Evolutionary conservation across 1,140 invertebrate genomes (phyloP).

Genomic region (Brachionus paranguensis): DNA sequence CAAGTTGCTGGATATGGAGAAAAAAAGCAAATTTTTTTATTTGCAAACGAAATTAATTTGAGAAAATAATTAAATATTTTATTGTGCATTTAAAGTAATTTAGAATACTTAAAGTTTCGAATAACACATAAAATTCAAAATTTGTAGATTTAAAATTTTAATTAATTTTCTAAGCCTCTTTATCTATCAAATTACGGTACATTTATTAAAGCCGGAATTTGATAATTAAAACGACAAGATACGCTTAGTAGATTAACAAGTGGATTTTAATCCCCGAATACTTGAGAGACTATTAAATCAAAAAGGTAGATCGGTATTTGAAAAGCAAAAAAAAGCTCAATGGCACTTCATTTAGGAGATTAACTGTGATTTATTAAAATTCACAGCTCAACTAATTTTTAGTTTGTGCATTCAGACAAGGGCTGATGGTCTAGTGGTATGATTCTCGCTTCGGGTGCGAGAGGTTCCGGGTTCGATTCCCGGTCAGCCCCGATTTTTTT

Average conservation of each 20-base stretch:
- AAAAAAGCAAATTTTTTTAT: background rate
- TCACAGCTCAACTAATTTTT: background rate
- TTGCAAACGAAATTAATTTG: background rate
- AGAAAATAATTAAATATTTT: constrained; percentile 4
- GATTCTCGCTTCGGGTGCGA: background rate
- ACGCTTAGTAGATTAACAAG: background rate
- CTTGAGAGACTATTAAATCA: background rate
- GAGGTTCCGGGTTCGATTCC: background rate
- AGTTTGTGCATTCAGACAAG: background rate
- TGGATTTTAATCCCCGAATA: background rate
- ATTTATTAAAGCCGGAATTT: constrained; percentile 14
- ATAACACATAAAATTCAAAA: background rate
- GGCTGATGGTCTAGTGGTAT: background rate
- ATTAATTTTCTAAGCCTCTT: constrained; percentile 16
- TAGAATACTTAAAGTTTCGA: background rate
- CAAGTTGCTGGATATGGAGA: background rate
- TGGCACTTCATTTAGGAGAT: background rate
- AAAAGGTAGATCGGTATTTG: background rate
- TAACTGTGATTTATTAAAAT: background rate
- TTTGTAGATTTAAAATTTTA: background rate
- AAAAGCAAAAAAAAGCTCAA: background rate
- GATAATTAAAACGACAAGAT: background rate
- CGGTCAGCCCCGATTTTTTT: background rate
- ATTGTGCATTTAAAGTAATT: background rate
- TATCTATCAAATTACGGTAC: constrained; percentile 11